Percentiles rank a stretch among this genome's conserved stretches.
These are phyloP conservation scores for Atractosteus spatula DNA, from an alignment of 2,113 vertebrate species.

Conservation along the genomic window DNA sequence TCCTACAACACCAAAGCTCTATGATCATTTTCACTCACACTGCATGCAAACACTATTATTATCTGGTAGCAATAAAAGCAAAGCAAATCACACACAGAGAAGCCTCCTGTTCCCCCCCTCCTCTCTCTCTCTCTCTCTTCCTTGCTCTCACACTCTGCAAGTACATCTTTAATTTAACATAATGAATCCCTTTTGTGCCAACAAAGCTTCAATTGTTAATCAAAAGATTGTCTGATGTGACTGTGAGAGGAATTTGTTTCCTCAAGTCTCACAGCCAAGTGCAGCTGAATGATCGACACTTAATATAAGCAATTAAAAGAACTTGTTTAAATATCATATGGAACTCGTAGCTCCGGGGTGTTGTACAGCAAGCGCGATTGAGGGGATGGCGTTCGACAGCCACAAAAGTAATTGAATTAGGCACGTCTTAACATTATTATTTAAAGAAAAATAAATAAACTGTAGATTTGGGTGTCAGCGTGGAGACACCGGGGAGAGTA, in stretches of 20 bases:
- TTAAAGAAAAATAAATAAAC: slow-evolving; percentile 85
- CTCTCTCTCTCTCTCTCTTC: neutral
- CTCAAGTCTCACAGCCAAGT: slow-evolving; percentile 55
- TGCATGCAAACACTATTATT: too few relatives aligned
- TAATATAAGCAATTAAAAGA: slow-evolving; percentile 86
- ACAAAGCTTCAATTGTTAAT: slow-evolving; percentile 68
- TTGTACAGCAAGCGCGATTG: slow-evolving; percentile 58
- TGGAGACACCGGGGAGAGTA: slow-evolving; percentile 56
- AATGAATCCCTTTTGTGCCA: slow-evolving; percentile 77
- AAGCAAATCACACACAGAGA: too few relatives aligned
- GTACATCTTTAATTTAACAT: slow-evolving; percentile 51
- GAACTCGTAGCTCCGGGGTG: slow-evolving; percentile 71
- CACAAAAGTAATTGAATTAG: slow-evolving; percentile 77
- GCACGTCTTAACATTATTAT: slow-evolving; percentile 83
- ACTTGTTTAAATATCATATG: slow-evolving; percentile 79
- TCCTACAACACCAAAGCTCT: neutral
- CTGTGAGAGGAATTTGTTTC: slow-evolving; percentile 59
- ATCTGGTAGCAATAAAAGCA: too few relatives aligned
- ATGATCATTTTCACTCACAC: too few relatives aligned
- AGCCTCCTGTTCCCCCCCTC: neutral
- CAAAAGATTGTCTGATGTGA: slow-evolving; percentile 75
- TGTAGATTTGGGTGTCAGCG: slow-evolving; percentile 62
- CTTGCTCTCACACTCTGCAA: neutral
- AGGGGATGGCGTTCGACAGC: slow-evolving; percentile 44
- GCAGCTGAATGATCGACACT: slow-evolving; percentile 72